Conservation (phyloP, 2,797 vertebrate species). For the Spea hammondii region DNA sequence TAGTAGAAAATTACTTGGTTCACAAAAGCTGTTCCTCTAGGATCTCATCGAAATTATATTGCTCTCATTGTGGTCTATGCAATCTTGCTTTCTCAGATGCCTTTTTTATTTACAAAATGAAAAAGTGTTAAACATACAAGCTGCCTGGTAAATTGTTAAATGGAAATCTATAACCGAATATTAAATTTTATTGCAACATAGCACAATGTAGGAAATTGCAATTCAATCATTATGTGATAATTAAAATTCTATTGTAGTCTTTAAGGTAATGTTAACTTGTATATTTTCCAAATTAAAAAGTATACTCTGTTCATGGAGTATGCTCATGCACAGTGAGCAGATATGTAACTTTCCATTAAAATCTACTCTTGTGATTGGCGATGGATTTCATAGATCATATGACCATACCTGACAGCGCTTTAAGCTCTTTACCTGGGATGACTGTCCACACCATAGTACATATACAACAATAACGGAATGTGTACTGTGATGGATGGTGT, state of each 20-base stretch:
- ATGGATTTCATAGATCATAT: no score
- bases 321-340: no score
- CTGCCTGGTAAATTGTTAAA: neutral
- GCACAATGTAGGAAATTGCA: conserved; percentile 22
- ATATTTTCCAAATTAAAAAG: neutral
- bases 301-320: no score
- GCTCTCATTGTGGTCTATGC: conserved; percentile 1
- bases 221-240: conserved; percentile 11
- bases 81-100: neutral
- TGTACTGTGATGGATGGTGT: no score
- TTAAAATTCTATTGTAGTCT: conserved; percentile 2
- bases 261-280: neutral
- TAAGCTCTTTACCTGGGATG: no score
- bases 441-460: no score
- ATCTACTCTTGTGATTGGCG: no score
- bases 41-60: conserved; percentile 33
- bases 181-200: neutral
- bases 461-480: no score
- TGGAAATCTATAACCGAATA: neutral
- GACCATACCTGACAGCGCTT: no score
- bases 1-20: conserved; percentile 40
- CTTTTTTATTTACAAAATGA: neutral
- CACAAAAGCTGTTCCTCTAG: conserved; percentile 24
- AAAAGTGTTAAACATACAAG: neutral
- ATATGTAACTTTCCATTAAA: no score